Evolutionary conservation across 2,113 vertebrate species (phyloP), one percentile per base, ranked within the genome.

Genomic region (Psophia crepitans): DNA sequence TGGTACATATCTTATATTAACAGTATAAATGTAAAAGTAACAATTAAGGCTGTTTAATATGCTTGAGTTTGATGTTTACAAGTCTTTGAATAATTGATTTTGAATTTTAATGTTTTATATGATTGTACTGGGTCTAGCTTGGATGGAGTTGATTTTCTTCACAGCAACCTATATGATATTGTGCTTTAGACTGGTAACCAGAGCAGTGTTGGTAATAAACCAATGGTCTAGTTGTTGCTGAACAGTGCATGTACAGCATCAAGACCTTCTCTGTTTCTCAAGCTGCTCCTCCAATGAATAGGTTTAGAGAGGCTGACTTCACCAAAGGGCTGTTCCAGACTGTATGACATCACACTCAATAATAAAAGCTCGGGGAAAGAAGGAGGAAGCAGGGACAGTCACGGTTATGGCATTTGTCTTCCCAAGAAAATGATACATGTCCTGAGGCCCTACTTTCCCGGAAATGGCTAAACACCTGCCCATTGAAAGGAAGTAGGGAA

Each of bases 341-440:
- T 9, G 8, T 16, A 24, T 4, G 21, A 28, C 3, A 11, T 33
- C 6, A 3, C 13, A 39, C 5, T 35, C 8, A 16, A 27, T 46
- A 41, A 48, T 30, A 23, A 54, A 84, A 80, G 4, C 15, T 70
- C 14, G n/a, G 15, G 27, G 14, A 51, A 87, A 70, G 37, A 4
- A 54, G 9, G 23, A 63, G 19, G 24, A 56, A 49, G 8, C 4
- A 13, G 5, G 4, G 23, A 73, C 22, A 60, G 37, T 37, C 3
- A 0, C 12, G 5, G 14, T 65, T 84, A 56, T 24, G 11, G 11
- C 15, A 35, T 49, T 79, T 49, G 9, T 39, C 20, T 75, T 35
- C 21, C 15, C 23, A 44, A 54, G 12, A 14, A 81, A 73, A 4
- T 1, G 2, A 26, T 33, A 43, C 7, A 80, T 0, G 0, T 21